phyloP scores from a whole-genome alignment of 2,113 vertebrate genomes.

The Aspiorhynchus laticeps region DNA sequence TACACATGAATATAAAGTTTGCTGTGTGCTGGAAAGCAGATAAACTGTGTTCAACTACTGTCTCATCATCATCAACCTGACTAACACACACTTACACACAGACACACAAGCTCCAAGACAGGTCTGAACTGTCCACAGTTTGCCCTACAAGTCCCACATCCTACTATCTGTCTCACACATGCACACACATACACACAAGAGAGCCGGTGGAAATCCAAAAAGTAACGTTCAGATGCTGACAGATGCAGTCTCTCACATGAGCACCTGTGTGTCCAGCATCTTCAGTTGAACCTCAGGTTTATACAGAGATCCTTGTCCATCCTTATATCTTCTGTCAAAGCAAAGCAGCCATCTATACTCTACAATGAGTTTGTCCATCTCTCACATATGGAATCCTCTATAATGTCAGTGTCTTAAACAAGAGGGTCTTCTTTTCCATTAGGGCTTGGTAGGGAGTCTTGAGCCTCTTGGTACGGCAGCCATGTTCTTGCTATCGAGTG shows the following conservation, averaged over 20 bases:
- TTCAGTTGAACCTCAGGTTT: neutral
- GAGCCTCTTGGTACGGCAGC: conserved; percentile 57
- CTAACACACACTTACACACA: conserved; percentile 12
- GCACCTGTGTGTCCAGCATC: conserved; percentile 26
- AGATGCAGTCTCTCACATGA: conserved; percentile 19
- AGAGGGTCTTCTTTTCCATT: conserved; percentile 32
- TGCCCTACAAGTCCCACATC: neutral
- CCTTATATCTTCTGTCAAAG: conserved; percentile 26
- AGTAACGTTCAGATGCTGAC: conserved; percentile 6
- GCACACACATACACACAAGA: neutral
- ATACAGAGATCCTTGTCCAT: conserved; percentile 26
- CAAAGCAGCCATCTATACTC: conserved; percentile 4
- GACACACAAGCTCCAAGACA: conserved; percentile 17
- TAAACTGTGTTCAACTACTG: conserved; percentile 37
- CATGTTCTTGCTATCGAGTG: conserved; percentile 87
- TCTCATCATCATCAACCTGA: neutral
- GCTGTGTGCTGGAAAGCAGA: conserved; percentile 27
- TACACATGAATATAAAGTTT: conserved; percentile 54
- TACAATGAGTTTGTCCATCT: conserved; percentile 31
- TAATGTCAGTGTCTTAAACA: conserved; percentile 36
- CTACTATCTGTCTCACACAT: neutral
- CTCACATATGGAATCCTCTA: neutral
- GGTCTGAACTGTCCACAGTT: neutral
- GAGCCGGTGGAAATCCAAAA: conserved; percentile 9
- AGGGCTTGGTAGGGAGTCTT: conserved; percentile 51